Percentiles rank a stretch among this genome's conserved stretches.
phyloP scores from a whole-genome alignment of 2,113 vertebrate genomes.

The Ovibos moschatus region DNA sequence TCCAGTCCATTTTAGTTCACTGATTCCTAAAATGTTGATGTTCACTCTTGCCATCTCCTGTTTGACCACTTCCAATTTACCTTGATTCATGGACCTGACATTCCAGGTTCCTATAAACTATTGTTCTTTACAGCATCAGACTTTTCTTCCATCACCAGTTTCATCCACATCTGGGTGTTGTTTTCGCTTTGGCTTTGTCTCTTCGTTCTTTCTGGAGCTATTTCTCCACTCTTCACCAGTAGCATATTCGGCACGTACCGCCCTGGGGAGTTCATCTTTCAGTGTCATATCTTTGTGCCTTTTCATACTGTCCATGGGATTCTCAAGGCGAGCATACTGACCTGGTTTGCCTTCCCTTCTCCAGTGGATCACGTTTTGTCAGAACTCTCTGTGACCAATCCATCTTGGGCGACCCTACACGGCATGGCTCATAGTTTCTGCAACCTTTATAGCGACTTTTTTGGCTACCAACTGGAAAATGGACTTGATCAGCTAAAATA shows the following conservation, averaged over 20 bases:
- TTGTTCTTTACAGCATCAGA: background rate
- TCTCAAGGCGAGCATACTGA: background rate
- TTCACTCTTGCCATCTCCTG: background rate
- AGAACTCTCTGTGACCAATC: background rate
- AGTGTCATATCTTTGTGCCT: background rate
- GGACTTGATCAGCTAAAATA: background rate
- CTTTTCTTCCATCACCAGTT: background rate
- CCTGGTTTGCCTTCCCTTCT: background rate
- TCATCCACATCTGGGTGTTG: background rate
- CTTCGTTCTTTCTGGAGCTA: background rate
- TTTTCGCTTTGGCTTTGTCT: background rate
- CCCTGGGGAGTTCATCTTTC: background rate
- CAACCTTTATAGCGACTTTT: background rate
- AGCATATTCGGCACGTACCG: fast-evolving
- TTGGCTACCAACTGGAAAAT: background rate
- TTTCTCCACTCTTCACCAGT: background rate
- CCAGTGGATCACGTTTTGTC: background rate
- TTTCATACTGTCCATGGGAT: background rate
- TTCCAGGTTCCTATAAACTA: background rate
- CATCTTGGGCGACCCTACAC: background rate
- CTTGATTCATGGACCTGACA: background rate
- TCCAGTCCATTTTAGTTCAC: background rate
- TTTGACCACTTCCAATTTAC: background rate
- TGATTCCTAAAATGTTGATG: background rate
- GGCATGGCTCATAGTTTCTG: background rate